Conservation (phyloP, 2,888 invertebrate genomes). For the Drosophila macrospina region DNA sequence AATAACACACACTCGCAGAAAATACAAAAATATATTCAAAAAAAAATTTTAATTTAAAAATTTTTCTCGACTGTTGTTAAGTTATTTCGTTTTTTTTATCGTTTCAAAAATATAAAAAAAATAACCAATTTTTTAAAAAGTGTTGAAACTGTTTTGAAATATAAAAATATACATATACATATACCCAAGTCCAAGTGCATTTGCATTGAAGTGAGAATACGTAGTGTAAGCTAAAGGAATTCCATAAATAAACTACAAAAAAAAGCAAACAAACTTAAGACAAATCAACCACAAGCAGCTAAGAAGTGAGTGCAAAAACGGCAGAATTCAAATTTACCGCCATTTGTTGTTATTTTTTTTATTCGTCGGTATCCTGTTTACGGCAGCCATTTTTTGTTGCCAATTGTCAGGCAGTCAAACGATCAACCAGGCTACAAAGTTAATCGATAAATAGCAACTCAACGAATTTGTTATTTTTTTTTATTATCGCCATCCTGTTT, state of each 20-base stretch:
- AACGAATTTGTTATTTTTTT: neutral
- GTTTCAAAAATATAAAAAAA: conserved; percentile 22
- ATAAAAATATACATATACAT: conserved; percentile 12
- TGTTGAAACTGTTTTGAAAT: conserved; percentile 28
- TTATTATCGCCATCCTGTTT: conserved; percentile 14
- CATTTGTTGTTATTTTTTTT: conserved; percentile 16
- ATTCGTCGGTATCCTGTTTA: conserved; percentile 13
- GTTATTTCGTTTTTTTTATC: conserved; percentile 18
- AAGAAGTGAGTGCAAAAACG: conserved; percentile 39
- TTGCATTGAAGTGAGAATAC: conserved; percentile 61
- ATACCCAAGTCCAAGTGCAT: conserved; percentile 55
- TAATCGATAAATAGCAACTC: neutral
- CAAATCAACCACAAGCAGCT: conserved; percentile 13
- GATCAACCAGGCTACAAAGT: neutral
- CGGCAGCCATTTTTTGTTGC: conserved; percentile 23
- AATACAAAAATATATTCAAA: conserved; percentile 28
- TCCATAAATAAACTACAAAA: conserved; percentile 36
- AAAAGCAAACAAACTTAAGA: conserved; percentile 4
- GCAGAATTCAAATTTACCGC: conserved; percentile 15
- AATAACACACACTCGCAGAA: conserved; percentile 28
- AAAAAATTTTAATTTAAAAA: conserved; percentile 3
- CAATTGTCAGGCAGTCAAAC: neutral
- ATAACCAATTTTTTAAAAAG: too few relatives aligned
- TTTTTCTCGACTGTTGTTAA: conserved; percentile 11
- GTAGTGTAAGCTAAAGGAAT: conserved; percentile 46